Conservation (phyloP, 2,113 vertebrate genomes). For the Stigmatopora nigra region DNA sequence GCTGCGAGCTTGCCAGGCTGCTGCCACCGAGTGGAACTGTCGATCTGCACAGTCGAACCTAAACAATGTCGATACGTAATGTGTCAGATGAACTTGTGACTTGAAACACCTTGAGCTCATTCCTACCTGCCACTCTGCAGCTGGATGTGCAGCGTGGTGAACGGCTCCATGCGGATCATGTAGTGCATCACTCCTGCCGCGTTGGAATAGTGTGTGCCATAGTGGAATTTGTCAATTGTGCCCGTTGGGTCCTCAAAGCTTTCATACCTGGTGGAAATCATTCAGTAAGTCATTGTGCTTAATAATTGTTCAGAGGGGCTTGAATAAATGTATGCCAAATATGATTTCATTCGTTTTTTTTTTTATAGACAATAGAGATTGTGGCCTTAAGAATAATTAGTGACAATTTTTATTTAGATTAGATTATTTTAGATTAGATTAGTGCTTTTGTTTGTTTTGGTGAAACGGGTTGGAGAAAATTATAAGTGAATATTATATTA, state of each 20-base stretch:
- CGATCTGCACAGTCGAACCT: constrained; percentile 97
- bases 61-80: not conserved
- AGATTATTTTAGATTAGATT: not conserved
- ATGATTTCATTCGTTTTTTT: too few relatives aligned
- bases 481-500: too few relatives aligned
- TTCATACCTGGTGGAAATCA: constrained; percentile 75
- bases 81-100: not conserved
- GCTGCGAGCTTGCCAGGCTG: constrained; percentile 91
- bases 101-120: not conserved
- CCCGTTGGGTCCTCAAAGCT: constrained; percentile 94
- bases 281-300: not conserved
- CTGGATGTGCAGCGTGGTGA: constrained; percentile 93
- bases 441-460: not conserved
- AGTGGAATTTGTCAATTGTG: constrained; percentile 94
- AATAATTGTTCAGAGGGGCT: not conserved
- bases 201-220: constrained; percentile 97
- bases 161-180: constrained; percentile 95
- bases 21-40: constrained; percentile 92
- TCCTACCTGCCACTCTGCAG: constrained; percentile 90
- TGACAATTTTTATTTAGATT: too few relatives aligned
- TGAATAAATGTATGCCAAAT: not conserved
- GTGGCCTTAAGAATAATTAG: too few relatives aligned
- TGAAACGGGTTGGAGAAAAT: not conserved
- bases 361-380: too few relatives aligned
- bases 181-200: constrained; percentile 99